These are phyloP conservation scores for Eurypyga helias DNA, from an alignment of 2,113 vertebrate genomes.

Conservation along the genomic window DNA sequence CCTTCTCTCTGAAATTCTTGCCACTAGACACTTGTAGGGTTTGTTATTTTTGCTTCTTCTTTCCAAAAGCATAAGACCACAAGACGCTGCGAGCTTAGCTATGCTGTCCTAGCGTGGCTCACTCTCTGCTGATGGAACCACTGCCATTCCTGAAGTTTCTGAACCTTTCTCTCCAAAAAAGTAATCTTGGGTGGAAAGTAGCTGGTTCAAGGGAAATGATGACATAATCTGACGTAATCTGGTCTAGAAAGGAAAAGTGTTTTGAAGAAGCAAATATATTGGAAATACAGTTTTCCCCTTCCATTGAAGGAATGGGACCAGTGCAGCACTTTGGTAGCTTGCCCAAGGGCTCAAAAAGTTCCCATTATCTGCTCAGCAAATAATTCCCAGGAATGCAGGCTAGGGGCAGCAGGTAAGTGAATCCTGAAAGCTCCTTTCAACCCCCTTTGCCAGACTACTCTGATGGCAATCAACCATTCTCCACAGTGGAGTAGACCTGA, in stretches of 20 bases:
- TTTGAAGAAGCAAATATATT: neutral
- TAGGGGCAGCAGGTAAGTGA: rapidly evolving
- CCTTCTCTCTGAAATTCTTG: neutral
- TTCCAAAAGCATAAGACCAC: neutral
- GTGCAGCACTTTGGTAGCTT: neutral
- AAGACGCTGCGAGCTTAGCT: neutral
- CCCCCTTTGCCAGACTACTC: neutral
- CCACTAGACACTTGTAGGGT: neutral
- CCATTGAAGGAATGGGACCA: neutral
- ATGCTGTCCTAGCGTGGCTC: neutral
- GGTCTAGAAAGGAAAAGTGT: neutral
- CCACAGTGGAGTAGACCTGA: neutral
- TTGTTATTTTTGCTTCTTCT: neutral
- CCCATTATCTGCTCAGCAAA: neutral
- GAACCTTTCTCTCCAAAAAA: neutral
- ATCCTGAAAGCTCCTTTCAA: neutral
- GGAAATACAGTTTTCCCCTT: neutral
- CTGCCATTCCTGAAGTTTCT: neutral
- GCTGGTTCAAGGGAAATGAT: neutral
- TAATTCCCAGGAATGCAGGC: neutral
- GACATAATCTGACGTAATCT: neutral
- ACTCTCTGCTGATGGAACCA: neutral
- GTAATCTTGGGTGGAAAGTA: neutral
- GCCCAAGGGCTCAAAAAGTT: neutral
- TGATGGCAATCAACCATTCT: neutral